A percentile compares a stretch with the other conserved stretches of the same genome.
These are phyloP conservation scores for Eristalis tenax DNA, from an alignment of 2,888 invertebrate genomes.

Conservation along the genomic window DNA sequence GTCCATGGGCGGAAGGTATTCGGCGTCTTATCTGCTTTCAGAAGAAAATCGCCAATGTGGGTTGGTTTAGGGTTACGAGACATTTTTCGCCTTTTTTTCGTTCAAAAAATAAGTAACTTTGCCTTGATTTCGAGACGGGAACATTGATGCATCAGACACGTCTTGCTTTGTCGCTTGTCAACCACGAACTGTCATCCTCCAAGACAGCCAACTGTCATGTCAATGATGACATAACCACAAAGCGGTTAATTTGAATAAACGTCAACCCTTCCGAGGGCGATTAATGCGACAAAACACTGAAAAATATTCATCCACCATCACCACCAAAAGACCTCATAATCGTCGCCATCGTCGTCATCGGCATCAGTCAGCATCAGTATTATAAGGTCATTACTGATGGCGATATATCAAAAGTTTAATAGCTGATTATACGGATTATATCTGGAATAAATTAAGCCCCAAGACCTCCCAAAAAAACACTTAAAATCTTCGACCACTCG, in stretches of 20 bases:
- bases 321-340: not conserved
- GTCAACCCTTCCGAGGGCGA: not conserved
- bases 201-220: not conserved
- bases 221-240: not conserved
- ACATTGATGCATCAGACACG: not conserved
- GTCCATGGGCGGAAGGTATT: not conserved
- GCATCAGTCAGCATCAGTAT: not conserved
- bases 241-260: not conserved
- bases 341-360: not conserved
- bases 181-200: not conserved
- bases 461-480: constrained; percentile 32
- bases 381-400: constrained; percentile 2
- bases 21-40: not conserved
- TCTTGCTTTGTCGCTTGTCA: not conserved
- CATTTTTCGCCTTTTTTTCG: not conserved
- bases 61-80: not conserved
- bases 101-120: not conserved
- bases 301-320: too few relatives aligned
- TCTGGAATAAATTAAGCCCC: constrained; percentile 31
- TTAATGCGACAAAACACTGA: not conserved
- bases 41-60: not conserved
- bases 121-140: not conserved
- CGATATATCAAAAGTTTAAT: constrained; percentile 36
- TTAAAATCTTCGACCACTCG: constrained; percentile 5
- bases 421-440: constrained; percentile 32